Conservation (phyloP, 2,888 invertebrate species). For the Lagria hirta region DNA sequence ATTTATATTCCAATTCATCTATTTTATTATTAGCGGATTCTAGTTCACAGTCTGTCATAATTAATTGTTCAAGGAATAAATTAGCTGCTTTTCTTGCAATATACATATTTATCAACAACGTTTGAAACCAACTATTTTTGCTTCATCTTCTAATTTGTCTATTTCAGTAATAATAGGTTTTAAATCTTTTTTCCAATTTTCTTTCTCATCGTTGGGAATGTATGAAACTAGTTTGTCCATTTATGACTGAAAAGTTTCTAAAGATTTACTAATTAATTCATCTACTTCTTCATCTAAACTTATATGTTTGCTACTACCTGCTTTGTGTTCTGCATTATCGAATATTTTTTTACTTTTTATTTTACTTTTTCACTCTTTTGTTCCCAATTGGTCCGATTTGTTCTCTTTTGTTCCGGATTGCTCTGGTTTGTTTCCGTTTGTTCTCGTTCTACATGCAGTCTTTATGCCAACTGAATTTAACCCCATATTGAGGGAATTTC, state of each 20-base stretch:
- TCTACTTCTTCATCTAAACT: constrained; percentile 20
- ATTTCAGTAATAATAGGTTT: constrained; percentile 13
- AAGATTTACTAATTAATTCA: constrained; percentile 21
- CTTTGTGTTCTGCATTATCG: constrained; percentile 9
- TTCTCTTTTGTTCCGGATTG: constrained; percentile 1
- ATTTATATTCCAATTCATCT: constrained; percentile 23
- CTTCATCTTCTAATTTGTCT: constrained; percentile 15
- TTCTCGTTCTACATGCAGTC: constrained; percentile 1
- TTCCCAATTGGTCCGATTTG: constrained; percentile 1
- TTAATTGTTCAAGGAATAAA: constrained; percentile 25
- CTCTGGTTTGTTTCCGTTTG: constrained; percentile 1
- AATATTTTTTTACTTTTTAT: constrained; percentile 9
- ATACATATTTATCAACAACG: constrained; percentile 8
- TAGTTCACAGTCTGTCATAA: constrained; percentile 25
- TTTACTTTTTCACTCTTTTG: constrained; percentile 9
- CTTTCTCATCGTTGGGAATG: constrained; percentile 8
- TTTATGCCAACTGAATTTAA: neutral
- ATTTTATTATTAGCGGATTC: constrained; percentile 25
- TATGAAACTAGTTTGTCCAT: constrained; percentile 8
- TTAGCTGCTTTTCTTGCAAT: constrained; percentile 11
- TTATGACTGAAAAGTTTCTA: constrained; percentile 19
- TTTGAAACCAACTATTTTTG: constrained; percentile 23
- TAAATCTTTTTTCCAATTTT: constrained; percentile 14
- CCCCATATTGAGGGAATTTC: constrained; percentile 1
- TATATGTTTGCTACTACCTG: constrained; percentile 10